Percentiles rank a stretch among this genome's conserved stretches.
phyloP scores from a whole-genome alignment of 2,888 invertebrate genomes.

The Epinotia bilunana region DNA sequence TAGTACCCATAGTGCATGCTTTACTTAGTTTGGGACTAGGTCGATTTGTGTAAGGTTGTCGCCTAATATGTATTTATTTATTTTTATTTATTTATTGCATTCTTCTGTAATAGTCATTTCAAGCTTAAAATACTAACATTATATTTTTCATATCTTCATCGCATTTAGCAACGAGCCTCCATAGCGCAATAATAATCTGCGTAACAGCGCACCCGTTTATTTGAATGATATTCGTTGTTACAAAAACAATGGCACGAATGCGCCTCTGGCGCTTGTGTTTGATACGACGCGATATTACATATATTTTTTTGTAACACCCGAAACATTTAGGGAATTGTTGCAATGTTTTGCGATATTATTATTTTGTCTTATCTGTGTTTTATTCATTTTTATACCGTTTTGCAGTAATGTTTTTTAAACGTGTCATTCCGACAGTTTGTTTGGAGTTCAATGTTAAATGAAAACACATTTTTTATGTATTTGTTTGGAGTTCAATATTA shows the following conservation, averaged over 20 bases:
- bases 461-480: not conserved
- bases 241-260: slow-evolving; percentile 66
- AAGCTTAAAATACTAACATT: not conserved
- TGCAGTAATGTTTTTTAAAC: slow-evolving; percentile 30
- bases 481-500: too few relatives aligned
- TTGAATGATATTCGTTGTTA: slow-evolving; percentile 73
- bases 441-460: not conserved
- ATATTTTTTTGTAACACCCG: slow-evolving; percentile 60
- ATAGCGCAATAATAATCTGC: slow-evolving; percentile 75
- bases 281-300: slow-evolving; percentile 67
- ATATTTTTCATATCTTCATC: slow-evolving; percentile 43
- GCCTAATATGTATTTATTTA: too few relatives aligned
- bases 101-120: not conserved
- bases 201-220: slow-evolving; percentile 66
- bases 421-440: slow-evolving; percentile 15
- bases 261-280: slow-evolving; percentile 63
- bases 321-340: slow-evolving; percentile 60
- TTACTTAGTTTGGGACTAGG: too few relatives aligned
- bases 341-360: slow-evolving; percentile 56
- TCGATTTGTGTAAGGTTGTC: too few relatives aligned
- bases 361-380: slow-evolving; percentile 58
- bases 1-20: too few relatives aligned
- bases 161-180: slow-evolving; percentile 71
- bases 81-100: too few relatives aligned
- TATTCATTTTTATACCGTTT: slow-evolving; percentile 52